Evolutionary conservation across 1,140 invertebrate species (phyloP).

Genomic region (Lethrus apterus): DNA sequence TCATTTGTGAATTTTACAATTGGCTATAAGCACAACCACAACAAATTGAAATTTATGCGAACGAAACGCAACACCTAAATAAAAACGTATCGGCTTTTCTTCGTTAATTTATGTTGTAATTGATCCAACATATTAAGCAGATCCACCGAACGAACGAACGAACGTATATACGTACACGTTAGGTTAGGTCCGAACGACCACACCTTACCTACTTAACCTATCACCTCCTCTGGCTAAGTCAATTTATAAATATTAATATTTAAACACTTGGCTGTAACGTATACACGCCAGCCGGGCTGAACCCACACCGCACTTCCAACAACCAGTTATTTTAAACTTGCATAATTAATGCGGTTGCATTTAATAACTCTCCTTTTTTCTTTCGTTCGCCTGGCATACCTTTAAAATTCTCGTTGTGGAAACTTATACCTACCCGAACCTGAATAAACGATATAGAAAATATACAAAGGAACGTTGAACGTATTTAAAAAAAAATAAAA

Average conservation of each 20-base stretch:
- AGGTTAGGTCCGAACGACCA: slow-evolving; percentile 27
- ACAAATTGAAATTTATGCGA: no score
- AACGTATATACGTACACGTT: no score
- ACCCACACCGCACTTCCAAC: slow-evolving; percentile 10
- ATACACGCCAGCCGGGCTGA: slow-evolving; percentile 16
- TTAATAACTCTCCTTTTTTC: slow-evolving; percentile 20
- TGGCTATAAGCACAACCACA: no score
- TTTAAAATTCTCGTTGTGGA: slow-evolving; percentile 15
- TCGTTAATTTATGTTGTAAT: slow-evolving; percentile 30
- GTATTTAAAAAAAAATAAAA: no score
- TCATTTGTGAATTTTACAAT: no score
- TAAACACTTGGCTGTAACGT: slow-evolving; percentile 33
- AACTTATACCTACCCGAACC: slow-evolving; percentile 9
- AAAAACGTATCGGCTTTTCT: slow-evolving; percentile 6
- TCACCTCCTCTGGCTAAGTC: slow-evolving; percentile 34
- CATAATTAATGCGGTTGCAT: slow-evolving; percentile 25
- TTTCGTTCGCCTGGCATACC: slow-evolving; percentile 16
- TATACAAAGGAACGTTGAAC: neutral
- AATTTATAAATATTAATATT: slow-evolving; percentile 40
- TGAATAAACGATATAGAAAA: slow-evolving; percentile 14
- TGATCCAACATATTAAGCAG: no score
- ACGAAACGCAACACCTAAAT: slow-evolving; percentile 2
- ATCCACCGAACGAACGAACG: no score
- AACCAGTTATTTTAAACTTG: slow-evolving; percentile 17
- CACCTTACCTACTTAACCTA: slow-evolving; percentile 37